Base-by-base conservation (phyloP, 2,113 vertebrate species). In the Thunnus thynnus region DNA sequence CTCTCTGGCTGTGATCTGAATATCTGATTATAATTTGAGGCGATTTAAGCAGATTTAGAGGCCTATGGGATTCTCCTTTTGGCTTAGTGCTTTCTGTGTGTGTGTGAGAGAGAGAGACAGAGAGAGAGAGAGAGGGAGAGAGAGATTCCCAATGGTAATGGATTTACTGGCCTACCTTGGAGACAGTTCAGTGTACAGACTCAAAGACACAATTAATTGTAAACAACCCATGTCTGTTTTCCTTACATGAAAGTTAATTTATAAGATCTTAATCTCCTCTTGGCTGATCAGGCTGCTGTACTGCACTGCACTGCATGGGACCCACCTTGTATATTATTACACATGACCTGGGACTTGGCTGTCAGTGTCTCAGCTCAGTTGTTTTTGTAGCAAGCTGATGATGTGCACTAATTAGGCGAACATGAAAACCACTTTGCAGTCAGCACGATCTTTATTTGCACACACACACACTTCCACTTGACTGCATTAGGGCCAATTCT, bases 1-100 rank as follows among this genome's bases (percentile, higher is more conserved):
- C 63, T 87, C 25, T 41, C 89, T 87, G 83, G 74, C 86, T 87
- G 80, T 91, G 83, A 90, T 92, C 89, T 90, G 81, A 85, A 91
- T 94, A 91, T 94, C 89, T 93, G 89, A 92, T 93, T 90, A 91
- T 90, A 85, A 93, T 88, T 89, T 88, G 81, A 91, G 67, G 87
- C 69, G 88, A 91, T 94, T 92, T 90, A 90, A 91, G 87, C 78
- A 88, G 90, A 91, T 92, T 92, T 92, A 88, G 69, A 85, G 84
- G 84, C 84, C 84, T 86, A 60, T 84, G 80, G 89, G 84, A 89
- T 87, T 92, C 87, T 92, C 88, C 82, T 78, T 85, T 88, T 71
- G 80, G 86, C 82, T 91, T 88, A 89, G 68, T 27, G 79, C 79
- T 87, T 57, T 20, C n/a, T 72, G 79, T 79, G 68, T 77, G 73